Conservation (phyloP, 2,888 invertebrate species). For the Hybos culiciformis region DNA sequence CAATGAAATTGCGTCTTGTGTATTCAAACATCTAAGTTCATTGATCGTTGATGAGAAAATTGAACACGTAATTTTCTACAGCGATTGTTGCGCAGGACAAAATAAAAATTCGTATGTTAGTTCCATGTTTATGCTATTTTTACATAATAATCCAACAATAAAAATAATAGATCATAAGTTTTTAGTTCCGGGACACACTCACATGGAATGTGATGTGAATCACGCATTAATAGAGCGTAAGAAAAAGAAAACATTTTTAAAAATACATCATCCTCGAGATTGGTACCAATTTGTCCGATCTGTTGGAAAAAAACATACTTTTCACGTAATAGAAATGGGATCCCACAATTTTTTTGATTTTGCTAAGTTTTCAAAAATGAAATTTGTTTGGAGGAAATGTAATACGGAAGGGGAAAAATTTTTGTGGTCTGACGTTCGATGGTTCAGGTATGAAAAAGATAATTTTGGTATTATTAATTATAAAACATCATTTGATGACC, state of each 20-base stretch:
- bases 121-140: conserved; percentile 10
- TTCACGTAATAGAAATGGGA: neutral
- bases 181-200: conserved; percentile 13
- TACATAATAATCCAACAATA: conserved; percentile 8
- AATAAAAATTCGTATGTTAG: conserved; percentile 15
- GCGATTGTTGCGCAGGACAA: conserved; percentile 14
- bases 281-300: neutral
- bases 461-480: neutral
- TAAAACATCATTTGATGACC: conserved; percentile 1
- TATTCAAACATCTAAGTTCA: conserved; percentile 10
- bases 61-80: conserved; percentile 13
- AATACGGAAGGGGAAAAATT: too few species aligned
- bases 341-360: too few species aligned
- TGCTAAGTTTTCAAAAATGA: too few species aligned
- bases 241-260: neutral
- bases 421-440: too few species aligned
- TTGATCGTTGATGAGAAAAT: too few species aligned
- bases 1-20: conserved; percentile 15
- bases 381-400: too few species aligned
- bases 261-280: neutral
- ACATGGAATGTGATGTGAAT: conserved; percentile 12
- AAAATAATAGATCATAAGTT: conserved; percentile 14
- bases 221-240: neutral
- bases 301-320: neutral
- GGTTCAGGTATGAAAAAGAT: neutral